Conservation (phyloP, 2,113 vertebrate genomes). For the Leucopsar rothschildi region DNA sequence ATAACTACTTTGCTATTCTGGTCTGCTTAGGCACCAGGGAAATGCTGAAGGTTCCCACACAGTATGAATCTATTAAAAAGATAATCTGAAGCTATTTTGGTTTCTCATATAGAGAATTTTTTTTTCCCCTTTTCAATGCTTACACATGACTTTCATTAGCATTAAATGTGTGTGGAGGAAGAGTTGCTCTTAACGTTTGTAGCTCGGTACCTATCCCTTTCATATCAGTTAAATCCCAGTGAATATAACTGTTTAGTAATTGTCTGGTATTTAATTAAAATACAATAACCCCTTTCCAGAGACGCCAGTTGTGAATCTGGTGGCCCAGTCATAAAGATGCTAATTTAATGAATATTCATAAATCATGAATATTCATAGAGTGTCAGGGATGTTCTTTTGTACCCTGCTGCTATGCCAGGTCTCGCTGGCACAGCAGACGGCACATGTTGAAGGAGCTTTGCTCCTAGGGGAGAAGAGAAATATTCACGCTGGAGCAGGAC, state of each 20-base stretch:
- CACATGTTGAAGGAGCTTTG: slow-evolving; percentile 71
- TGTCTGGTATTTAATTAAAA: slow-evolving; percentile 74
- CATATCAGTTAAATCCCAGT: slow-evolving; percentile 56
- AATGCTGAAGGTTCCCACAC: slow-evolving; percentile 72
- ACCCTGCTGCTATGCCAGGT: slow-evolving; percentile 71
- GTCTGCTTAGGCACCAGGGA: slow-evolving; percentile 67
- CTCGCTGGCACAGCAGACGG: slow-evolving; percentile 71
- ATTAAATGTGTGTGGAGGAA: slow-evolving; percentile 63
- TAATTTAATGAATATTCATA: slow-evolving; percentile 76
- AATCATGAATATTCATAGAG: slow-evolving; percentile 71
- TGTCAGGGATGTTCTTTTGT: slow-evolving; percentile 74
- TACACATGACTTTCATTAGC: slow-evolving; percentile 70
- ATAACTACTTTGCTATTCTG: slow-evolving; percentile 72
- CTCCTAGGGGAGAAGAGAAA: slow-evolving; percentile 62
- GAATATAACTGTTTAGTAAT: slow-evolving; percentile 70
- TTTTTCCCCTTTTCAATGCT: slow-evolving; percentile 35
- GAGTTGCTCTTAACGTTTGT: slow-evolving; percentile 35
- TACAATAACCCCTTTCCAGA: slow-evolving; percentile 70
- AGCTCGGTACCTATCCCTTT: slow-evolving; percentile 57
- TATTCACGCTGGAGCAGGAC: slow-evolving; percentile 42
- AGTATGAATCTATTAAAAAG: slow-evolving; percentile 74
- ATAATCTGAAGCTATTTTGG: slow-evolving; percentile 72
- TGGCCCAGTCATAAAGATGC: slow-evolving; percentile 73
- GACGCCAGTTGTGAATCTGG: slow-evolving; percentile 74
- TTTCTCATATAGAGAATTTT: slow-evolving; percentile 61